Evolutionary conservation across 64 coral and sea anemone species (phyloP).

Genomic region (Pachyseris speciosa): DNA sequence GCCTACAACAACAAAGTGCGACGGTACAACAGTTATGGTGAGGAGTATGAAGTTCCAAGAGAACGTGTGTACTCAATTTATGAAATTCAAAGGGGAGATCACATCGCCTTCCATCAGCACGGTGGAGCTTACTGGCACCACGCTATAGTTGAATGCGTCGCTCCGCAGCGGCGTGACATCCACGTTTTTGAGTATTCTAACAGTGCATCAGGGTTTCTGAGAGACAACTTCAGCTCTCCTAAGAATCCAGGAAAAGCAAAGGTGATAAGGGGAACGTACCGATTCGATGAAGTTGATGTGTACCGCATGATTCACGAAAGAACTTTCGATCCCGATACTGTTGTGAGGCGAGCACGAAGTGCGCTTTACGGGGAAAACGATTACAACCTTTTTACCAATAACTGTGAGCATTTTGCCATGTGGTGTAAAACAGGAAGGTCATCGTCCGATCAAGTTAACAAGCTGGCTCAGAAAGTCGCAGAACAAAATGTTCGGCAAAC

Average conservation of each 20-base stretch:
- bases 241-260: neutral
- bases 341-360: neutral
- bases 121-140: slow-evolving; percentile 11
- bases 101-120: slow-evolving; percentile 16
- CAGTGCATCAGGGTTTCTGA: neutral
- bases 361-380: neutral
- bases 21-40: slow-evolving; percentile 21
- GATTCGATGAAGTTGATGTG: neutral
- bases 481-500: neutral
- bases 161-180: neutral
- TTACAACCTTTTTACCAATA: slow-evolving; percentile 6
- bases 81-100: slow-evolving; percentile 17
- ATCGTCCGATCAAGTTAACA: slow-evolving; percentile 17
- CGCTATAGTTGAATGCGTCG: neutral
- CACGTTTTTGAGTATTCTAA: slow-evolving; percentile 20
- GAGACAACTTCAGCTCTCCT: neutral
- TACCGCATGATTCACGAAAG: neutral
- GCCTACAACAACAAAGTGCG: neutral
- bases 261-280: neutral
- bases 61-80: neutral
- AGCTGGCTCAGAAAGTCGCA: neutral
- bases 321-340: neutral
- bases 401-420: too few species aligned
- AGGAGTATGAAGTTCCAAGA: slow-evolving; percentile 1
- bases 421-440: slow-evolving; percentile 21